Conservation (phyloP, 1,140 invertebrate species). For the Harpegnathos saltator region DNA sequence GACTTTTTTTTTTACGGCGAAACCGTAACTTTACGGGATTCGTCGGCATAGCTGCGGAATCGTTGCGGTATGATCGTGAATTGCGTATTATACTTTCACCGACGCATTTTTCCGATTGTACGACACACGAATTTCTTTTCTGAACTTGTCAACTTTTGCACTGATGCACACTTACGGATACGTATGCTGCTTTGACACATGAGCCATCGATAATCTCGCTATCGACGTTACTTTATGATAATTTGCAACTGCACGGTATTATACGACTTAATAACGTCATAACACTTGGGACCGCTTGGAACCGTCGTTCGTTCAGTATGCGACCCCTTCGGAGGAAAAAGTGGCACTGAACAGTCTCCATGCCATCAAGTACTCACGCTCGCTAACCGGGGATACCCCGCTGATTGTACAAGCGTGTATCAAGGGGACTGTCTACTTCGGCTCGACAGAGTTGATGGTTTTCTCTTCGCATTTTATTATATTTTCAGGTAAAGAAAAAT, state of each 20-base stretch:
- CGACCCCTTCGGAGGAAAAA: slow-evolving; percentile 51
- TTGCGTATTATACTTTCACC: background rate
- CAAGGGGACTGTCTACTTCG: too few species aligned
- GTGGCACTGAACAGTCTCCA: slow-evolving; percentile 55
- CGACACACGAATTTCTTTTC: background rate
- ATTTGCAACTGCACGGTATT: background rate
- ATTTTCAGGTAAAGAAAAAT: too few species aligned
- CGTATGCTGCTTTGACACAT: background rate
- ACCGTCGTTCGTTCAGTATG: slow-evolving; percentile 31
- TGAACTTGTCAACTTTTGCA: background rate
- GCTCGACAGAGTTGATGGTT: too few species aligned
- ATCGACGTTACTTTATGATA: slow-evolving; percentile 1
- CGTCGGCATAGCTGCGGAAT: slow-evolving; percentile 27
- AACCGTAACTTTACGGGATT: slow-evolving; percentile 30
- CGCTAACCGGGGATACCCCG: slow-evolving; percentile 31
- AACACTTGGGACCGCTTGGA: background rate
- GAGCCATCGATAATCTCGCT: background rate
- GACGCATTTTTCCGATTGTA: background rate
- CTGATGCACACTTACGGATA: background rate
- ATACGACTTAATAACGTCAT: background rate
- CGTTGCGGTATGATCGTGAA: background rate
- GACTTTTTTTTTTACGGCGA: background rate
- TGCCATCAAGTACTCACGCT: slow-evolving; percentile 41
- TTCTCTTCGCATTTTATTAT: too few species aligned
- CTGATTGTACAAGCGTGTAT: background rate